Base-by-base conservation (phyloP, 2,888 invertebrate genomes). In the Polyploca ridens region DNA sequence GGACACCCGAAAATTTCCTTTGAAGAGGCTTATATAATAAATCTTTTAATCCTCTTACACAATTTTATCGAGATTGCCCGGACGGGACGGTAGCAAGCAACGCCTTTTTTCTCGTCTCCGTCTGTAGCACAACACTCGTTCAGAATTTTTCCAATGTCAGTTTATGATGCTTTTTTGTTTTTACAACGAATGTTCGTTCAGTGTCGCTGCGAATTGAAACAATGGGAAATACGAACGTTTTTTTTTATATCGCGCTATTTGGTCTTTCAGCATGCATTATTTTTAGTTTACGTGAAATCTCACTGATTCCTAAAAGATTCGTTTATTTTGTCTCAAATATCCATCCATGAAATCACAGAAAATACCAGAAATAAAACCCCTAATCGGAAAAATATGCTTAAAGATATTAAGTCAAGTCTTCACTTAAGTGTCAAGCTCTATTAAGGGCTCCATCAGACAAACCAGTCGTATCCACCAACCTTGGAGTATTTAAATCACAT, bases 11-110 rank as follows among this genome's bases (percentile, higher is more conserved):
- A 90, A 91, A 88, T 89, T 90, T 87, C 87, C 90, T 89, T 87
- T 87, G 84, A 88, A 85, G 84, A 86, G 88, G 89, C 90, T 91
- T 87, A 86, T 87, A 87, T 87, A 83, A 89, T 90, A 91, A 93
- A 92, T 92, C 91, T 88, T 90, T 88, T 93, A 92, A 93, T 92
- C 92, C 88, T 89, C 90, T 91, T 90, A 90, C 85, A 90, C 88
- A 90, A 91, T 92, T 91, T 90, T 90, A 91, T 91, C 89, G 88
- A 87, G 90, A 91, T 91, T 88, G 89, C 82, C 84, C 79, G 82
- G 75, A 83, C 82, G 76, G 78, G 76, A 75, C 73, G 73, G 61
- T 49, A 68, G 61, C 41, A 14, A 16, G 61, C 41, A 14, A 16
- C 41, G 66, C 69, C 75, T 68, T 72, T 76, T 78, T 78, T 75